Base-by-base conservation (phyloP, 2,888 invertebrate genomes). In the Phania funesta region DNA sequence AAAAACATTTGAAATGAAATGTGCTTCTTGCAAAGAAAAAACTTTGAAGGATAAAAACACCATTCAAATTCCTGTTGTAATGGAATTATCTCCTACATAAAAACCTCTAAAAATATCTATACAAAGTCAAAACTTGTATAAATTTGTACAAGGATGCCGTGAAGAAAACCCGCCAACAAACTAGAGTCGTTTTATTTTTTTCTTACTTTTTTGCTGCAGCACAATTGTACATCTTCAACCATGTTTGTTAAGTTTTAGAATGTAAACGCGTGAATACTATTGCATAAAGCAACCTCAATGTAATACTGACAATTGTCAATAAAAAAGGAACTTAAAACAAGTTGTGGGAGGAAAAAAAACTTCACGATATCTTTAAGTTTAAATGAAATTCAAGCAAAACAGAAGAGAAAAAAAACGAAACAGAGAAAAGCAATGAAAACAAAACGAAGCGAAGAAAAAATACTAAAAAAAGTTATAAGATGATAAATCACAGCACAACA, bases 401-500 rank as follows among this genome's bases (percentile, higher is more conserved):
- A 50, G 24, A 65, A 58, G 54, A 48, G 38, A 52, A 50, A 64
- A 54, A 68, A 71, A 52, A 26, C 18, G 18, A 52, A 29, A n/a
- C n/a, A 62, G 20, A 20, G 32, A 11, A 58, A 64, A 65, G 18
- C 20, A 22, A 60, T 32, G 11, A 26, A 24, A n/a, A n/a, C n/a
- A n/a, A n/a, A n/a, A n/a, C n/a, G n/a, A 58, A 71, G 50, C 32
- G 18, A 46, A 22, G 54, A 60, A 24, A 60, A 64, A 24, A 48
- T 29, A 11, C 56, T 13, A 29, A 24, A 73, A 71, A 77, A 78
- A 82, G 64, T 78, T 82, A 44, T 58, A 56, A 68, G 50, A 82
- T 78, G 82, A 82, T 82, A 82, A 82, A 82, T 82, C 82, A 77
- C 78, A 74, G 78, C 58, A 82, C 64, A 78, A 58, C 78, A 82